phyloP scores from a whole-genome alignment of 2,113 vertebrate species.

The Pristiophorus japonicus region DNA sequence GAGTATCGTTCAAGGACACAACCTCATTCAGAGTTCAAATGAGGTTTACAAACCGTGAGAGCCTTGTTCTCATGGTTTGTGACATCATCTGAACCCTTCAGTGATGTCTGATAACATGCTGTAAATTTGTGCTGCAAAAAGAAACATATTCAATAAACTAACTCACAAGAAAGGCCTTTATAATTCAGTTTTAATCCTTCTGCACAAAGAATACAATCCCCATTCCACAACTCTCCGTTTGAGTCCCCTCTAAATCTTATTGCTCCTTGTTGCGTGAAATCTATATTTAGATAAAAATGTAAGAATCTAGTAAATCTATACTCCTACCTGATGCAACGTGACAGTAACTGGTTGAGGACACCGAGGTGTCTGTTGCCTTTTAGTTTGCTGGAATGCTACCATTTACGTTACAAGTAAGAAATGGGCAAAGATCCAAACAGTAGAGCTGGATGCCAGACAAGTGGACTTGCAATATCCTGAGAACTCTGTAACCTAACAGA shows the following conservation, averaged over 20 bases:
- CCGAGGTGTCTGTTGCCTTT: neutral
- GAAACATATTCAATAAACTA: neutral
- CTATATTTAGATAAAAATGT: conserved; percentile 7
- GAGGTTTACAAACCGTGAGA: neutral
- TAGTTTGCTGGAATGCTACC: neutral
- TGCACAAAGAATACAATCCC: neutral
- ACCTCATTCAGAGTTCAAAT: neutral
- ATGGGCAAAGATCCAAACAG: neutral
- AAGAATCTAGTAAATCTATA: neutral
- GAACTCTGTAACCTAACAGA: neutral
- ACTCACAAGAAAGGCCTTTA: neutral
- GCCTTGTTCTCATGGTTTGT: neutral
- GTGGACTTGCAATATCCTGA: neutral
- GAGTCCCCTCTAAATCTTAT: neutral
- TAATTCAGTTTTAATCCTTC: neutral
- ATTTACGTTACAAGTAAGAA: neutral
- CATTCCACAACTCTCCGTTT: no score
- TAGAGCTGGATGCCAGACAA: neutral
- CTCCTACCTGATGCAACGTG: neutral
- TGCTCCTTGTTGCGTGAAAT: neutral
- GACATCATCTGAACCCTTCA: neutral
- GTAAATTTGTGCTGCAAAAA: neutral
- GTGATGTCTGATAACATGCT: no score
- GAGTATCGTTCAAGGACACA: neutral
- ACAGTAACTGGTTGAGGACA: neutral